Percentiles rank a stretch among this genome's conserved stretches.
Evolutionary conservation across 2,888 invertebrate species (phyloP).

Genomic region (Macaria liturata): DNA sequence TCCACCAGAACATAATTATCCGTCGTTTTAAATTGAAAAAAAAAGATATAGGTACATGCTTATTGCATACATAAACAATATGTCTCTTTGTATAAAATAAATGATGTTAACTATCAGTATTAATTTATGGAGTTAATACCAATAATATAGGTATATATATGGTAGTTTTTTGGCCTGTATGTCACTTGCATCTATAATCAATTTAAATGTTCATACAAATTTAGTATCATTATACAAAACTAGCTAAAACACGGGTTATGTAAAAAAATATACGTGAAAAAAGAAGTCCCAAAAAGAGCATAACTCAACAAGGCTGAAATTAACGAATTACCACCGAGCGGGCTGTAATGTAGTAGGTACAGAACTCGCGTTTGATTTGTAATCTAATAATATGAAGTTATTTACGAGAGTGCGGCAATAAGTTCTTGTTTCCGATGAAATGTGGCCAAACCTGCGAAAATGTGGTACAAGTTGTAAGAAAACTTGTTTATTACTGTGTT

Average conservation of each 20-base stretch:
- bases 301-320: constrained; percentile 18
- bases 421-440: constrained; percentile 76
- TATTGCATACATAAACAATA: no score
- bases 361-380: constrained; percentile 68
- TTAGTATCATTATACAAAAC: no score
- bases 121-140: no score
- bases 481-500: no score
- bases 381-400: constrained; percentile 74
- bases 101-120: no score
- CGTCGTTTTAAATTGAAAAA: no score
- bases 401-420: constrained; percentile 69
- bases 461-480: constrained; percentile 47
- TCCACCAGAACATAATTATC: no score
- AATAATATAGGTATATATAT: no score
- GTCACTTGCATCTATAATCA: background rate
- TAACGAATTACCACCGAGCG: constrained; percentile 23
- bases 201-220: background rate
- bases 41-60: no score
- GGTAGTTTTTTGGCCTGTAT: background rate
- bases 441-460: constrained; percentile 52
- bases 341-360: constrained; percentile 24
- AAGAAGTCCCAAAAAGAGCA: constrained; percentile 5
- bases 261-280: background rate
- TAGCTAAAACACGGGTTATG: constrained; percentile 6
- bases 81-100: no score